Conservation (phyloP, 2,113 vertebrate species). For the Paraplagusia blochii region DNA sequence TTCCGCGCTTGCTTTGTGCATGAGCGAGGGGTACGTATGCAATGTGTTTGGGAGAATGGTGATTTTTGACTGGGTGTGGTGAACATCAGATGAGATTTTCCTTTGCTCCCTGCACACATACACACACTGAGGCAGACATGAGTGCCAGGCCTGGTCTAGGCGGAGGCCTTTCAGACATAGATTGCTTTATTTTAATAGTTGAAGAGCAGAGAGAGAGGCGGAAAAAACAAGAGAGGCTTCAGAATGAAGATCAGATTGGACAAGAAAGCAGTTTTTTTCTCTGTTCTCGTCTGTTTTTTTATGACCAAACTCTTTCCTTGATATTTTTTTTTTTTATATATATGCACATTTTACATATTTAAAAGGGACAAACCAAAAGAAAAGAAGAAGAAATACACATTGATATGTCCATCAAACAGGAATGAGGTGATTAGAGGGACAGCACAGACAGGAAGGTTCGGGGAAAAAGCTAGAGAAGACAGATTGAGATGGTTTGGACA, state of each 20-base stretch:
- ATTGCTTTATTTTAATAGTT: slow-evolving; percentile 76
- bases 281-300: slow-evolving; percentile 4
- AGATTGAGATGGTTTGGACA: too few species aligned
- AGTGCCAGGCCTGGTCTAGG: slow-evolving; percentile 70
- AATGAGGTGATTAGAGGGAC: too few species aligned
- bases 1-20: slow-evolving; percentile 56
- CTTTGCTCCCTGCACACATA: slow-evolving; percentile 52
- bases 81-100: slow-evolving; percentile 76
- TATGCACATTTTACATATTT: too few species aligned
- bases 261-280: slow-evolving; percentile 10
- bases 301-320: background rate
- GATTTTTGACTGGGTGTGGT: slow-evolving; percentile 74
- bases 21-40: slow-evolving; percentile 23
- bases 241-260: slow-evolving; percentile 43
- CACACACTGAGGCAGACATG: slow-evolving; percentile 13
- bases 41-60: slow-evolving; percentile 43
- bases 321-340: slow-evolving; percentile 8
- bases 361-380: too few species aligned
- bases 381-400: too few species aligned
- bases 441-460: too few species aligned
- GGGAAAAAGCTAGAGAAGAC: too few species aligned
- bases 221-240: slow-evolving; percentile 41
- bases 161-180: slow-evolving; percentile 72
- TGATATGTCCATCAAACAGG: too few species aligned
- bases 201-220: slow-evolving; percentile 51